These are phyloP conservation scores for Protophormia terraenovae DNA, from an alignment of 2,888 invertebrate genomes.

Conservation along the genomic window DNA sequence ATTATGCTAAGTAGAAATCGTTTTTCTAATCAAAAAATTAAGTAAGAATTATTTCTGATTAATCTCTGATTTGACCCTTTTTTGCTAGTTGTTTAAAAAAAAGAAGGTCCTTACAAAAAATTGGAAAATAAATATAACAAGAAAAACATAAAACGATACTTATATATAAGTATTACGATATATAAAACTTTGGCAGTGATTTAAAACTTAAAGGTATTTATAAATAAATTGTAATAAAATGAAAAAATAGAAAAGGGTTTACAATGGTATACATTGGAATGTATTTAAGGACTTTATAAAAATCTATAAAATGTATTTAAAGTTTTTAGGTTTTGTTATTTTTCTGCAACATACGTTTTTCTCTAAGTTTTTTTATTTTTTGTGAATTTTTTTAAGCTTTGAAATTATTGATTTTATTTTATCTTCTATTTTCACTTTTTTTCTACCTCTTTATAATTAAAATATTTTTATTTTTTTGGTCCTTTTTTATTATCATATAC, in stretches of 20 bases:
- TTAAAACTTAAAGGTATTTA: slow-evolving; percentile 28
- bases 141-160: neutral
- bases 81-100: neutral
- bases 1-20: no score
- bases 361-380: neutral
- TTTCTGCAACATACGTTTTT: neutral
- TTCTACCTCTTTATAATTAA: neutral
- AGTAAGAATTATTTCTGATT: no score
- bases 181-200: slow-evolving; percentile 10
- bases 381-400: neutral
- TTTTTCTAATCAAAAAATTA: no score
- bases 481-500: neutral
- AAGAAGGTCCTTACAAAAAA: neutral
- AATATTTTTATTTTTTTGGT: neutral
- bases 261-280: neutral
- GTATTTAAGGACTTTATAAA: neutral
- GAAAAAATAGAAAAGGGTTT: neutral
- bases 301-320: neutral
- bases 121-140: neutral
- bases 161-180: neutral
- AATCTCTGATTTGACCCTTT: slow-evolving; percentile 54
- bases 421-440: neutral
- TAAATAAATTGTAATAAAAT: slow-evolving; percentile 13
- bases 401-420: neutral
- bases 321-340: neutral